phyloP scores from a whole-genome alignment of 2,113 vertebrate species.

The Pelmatolapia mariae region DNA sequence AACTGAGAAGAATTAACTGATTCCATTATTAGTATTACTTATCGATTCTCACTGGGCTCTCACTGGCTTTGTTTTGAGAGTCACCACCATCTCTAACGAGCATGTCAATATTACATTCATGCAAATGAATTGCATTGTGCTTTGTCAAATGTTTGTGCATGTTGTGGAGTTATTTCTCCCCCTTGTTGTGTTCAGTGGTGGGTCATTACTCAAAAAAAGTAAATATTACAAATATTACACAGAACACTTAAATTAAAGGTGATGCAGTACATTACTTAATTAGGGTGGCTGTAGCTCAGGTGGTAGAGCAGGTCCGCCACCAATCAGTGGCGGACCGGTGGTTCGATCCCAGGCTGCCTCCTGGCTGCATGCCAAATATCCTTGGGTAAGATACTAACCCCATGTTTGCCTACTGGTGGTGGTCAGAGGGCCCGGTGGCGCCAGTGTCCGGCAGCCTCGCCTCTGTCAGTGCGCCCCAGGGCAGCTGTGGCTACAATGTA shows the following conservation, averaged over 20 bases:
- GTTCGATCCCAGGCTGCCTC: no score
- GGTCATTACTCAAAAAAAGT: neutral
- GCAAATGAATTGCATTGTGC: neutral
- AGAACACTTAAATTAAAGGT: neutral
- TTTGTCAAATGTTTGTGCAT: neutral
- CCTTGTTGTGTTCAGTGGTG: neutral
- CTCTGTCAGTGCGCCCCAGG: no score
- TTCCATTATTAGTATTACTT: neutral
- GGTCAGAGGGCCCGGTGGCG: no score
- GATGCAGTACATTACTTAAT: neutral
- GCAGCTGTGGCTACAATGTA: no score
- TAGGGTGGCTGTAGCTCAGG: no score
- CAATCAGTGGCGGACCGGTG: no score
- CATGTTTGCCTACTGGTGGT: no score
- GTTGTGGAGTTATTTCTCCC: neutral
- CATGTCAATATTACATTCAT: neutral
- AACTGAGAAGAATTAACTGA: neutral
- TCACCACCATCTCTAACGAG: neutral
- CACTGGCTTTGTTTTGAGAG: neutral
- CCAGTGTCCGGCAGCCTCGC: no score
- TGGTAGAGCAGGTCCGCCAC: no score
- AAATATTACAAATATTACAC: neutral
- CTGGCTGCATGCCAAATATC: no score
- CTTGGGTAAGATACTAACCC: no score
- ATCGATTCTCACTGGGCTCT: neutral